These are phyloP conservation scores for Rhombomys opimus DNA, from an alignment of 2,113 vertebrate species.

Conservation along the genomic window DNA sequence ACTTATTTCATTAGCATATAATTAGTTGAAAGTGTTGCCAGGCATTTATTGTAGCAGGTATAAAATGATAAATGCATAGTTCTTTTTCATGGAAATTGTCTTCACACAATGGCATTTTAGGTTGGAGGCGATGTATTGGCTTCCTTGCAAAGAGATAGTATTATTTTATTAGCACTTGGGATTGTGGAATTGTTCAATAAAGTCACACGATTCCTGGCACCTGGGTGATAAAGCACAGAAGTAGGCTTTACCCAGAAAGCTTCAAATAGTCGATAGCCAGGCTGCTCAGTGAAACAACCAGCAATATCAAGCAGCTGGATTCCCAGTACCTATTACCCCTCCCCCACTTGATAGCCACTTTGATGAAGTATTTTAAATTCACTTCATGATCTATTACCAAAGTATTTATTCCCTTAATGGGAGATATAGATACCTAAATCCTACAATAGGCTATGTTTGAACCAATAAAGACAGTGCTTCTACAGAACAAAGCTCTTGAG, in stretches of 20 bases:
- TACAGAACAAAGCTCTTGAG: neutral
- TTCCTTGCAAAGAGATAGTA: neutral
- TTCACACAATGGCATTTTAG: constrained; percentile 43
- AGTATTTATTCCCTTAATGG: neutral
- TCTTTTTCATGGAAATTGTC: constrained; percentile 56
- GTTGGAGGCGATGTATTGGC: constrained; percentile 2
- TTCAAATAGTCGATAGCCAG: neutral
- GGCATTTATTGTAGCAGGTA: constrained; percentile 59
- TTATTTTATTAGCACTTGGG: constrained; percentile 44
- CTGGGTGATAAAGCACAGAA: neutral
- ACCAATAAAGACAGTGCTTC: constrained; percentile 9
- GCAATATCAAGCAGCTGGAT: neutral
- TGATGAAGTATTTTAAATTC: constrained; percentile 11
- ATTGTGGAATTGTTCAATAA: constrained; percentile 7
- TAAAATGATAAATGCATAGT: constrained; percentile 46
- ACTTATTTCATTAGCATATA: constrained; percentile 67
- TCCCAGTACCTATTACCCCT: neutral
- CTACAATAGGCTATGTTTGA: neutral
- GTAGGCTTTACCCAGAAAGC: neutral
- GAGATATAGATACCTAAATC: neutral
- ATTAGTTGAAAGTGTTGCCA: constrained; percentile 58
- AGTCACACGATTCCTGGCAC: constrained; percentile 18
- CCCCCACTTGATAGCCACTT: neutral
- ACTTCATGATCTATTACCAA: neutral
- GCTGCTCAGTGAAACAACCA: neutral